These are phyloP conservation scores for Laspeyria flexula DNA, from an alignment of 2,888 invertebrate species.

Conservation along the genomic window DNA sequence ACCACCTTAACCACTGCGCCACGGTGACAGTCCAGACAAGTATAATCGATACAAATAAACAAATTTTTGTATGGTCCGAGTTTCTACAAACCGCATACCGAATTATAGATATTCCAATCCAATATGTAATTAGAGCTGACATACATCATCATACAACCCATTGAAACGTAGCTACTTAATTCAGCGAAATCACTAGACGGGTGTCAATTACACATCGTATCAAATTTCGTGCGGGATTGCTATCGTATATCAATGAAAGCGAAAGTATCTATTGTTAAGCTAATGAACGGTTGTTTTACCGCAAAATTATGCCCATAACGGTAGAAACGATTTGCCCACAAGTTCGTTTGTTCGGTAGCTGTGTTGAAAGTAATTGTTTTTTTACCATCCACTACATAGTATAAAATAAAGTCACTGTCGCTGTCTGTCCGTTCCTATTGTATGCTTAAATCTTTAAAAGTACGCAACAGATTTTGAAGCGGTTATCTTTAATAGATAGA, in stretches of 20 bases:
- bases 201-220: slow-evolving; percentile 48
- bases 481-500: too few species aligned
- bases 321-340: slow-evolving; percentile 8
- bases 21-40: too few species aligned
- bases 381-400: too few species aligned
- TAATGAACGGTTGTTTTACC: slow-evolving; percentile 49
- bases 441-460: too few species aligned
- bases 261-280: slow-evolving; percentile 49
- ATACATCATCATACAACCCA: slow-evolving; percentile 31
- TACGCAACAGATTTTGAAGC: too few species aligned
- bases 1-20: too few species aligned
- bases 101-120: slow-evolving; percentile 31
- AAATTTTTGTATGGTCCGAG: too few species aligned
- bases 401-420: too few species aligned
- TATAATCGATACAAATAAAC: too few species aligned
- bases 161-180: slow-evolving; percentile 32
- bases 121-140: slow-evolving; percentile 30
- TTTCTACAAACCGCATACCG: slow-evolving; percentile 10
- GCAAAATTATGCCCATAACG: slow-evolving; percentile 40
- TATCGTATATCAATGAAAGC: slow-evolving; percentile 53
- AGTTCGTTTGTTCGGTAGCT: too few species aligned
- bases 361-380: too few species aligned
- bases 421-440: too few species aligned
- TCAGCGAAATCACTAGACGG: slow-evolving; percentile 32
- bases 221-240: slow-evolving; percentile 38